Base-by-base conservation (phyloP, 2,888 invertebrate genomes). In the Piscicola geometra region DNA sequence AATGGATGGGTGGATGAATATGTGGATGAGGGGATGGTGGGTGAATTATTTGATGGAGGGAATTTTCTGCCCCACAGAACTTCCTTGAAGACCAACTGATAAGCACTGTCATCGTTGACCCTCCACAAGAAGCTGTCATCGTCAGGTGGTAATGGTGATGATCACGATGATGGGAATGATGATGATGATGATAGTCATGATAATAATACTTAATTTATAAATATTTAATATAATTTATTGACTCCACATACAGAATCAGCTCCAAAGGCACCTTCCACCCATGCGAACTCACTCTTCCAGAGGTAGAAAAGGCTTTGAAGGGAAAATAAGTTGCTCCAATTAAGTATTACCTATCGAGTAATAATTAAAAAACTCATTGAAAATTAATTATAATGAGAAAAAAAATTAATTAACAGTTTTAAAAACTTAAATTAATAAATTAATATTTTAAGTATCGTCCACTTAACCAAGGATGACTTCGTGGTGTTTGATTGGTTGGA, bases 401-500 rank as follows among this genome's bases (percentile, higher is more conserved):
- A n/a, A n/a, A n/a, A n/a, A n/a, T n/a, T n/a, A n/a, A n/a, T 47
- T 9, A 21, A 47, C 9, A 47, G 9, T 47, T 47, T 47, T 47
- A 15, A 47, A 47, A 15, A 47, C 50, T 47, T 9, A 21, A 15
- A 15, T 47, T 21, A 47, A 47, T 47, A 47, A 47, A 47, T 15
- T 47, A n/a, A n/a, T n/a, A n/a, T n/a, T n/a, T n/a, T n/a, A n/a
- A n/a, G n/a, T n/a, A n/a, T n/a, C n/a, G n/a, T n/a, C n/a, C n/a
- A n/a, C 21, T 47, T 70, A 18, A 70, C 80, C 21, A 79, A 84
- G 82, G 84, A 84, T 18, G 81, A 85, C 77, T 84, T 83, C 80
- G 82, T 86, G 12, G 75, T 85, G 72, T 86, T 85, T 83, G 83
- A 83, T 1, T 86, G 86, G 86, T 83, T 83, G 74, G 82, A 83